Evolutionary conservation across 92 coral and sea anemone genomes (phyloP).

Genomic region (Palythoa caribaeorum): DNA sequence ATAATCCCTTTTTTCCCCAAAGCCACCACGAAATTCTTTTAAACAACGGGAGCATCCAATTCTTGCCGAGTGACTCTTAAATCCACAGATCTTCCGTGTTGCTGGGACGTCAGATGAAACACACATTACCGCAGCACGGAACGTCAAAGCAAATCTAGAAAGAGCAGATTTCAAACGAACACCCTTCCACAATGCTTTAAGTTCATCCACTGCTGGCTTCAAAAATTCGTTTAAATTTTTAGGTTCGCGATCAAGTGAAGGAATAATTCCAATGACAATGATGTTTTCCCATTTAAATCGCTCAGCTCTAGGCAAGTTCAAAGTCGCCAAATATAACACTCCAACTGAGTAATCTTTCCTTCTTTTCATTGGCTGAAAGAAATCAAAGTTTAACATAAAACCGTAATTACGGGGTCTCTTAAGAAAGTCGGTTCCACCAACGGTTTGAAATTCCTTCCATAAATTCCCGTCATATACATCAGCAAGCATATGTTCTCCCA

Average conservation of each 20-base stretch:
- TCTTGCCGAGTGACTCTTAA: slow-evolving; percentile 58
- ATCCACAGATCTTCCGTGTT: not conserved
- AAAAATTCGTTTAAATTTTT: slow-evolving; percentile 64
- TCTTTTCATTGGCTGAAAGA: slow-evolving; percentile 76
- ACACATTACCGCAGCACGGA: slow-evolving; percentile 65
- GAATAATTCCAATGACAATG: slow-evolving; percentile 43
- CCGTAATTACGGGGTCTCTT: slow-evolving; percentile 69
- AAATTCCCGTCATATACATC: slow-evolving; percentile 71
- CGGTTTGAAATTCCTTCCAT: slow-evolving; percentile 70
- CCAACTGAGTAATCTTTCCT: slow-evolving; percentile 81
- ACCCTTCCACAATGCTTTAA: slow-evolving; percentile 67
- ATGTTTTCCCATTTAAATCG: slow-evolving; percentile 19
- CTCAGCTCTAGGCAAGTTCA: slow-evolving; percentile 4
- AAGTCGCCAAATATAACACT: slow-evolving; percentile 68
- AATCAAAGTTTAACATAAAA: slow-evolving; percentile 78
- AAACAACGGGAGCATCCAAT: slow-evolving; percentile 67
- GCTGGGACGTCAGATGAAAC: slow-evolving; percentile 69
- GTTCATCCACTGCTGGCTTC: slow-evolving; percentile 61
- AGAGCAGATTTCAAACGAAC: slow-evolving; percentile 42
- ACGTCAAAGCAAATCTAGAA: slow-evolving; percentile 53
- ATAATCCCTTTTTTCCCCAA: slow-evolving; percentile 64
- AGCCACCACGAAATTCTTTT: slow-evolving; percentile 63
- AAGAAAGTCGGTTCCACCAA: slow-evolving; percentile 60
- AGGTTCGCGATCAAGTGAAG: slow-evolving; percentile 63
- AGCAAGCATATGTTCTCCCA: slow-evolving; percentile 40